These are phyloP conservation scores for Myiozetetes cayanensis DNA, from an alignment of 2,113 vertebrate species.

Conservation along the genomic window DNA sequence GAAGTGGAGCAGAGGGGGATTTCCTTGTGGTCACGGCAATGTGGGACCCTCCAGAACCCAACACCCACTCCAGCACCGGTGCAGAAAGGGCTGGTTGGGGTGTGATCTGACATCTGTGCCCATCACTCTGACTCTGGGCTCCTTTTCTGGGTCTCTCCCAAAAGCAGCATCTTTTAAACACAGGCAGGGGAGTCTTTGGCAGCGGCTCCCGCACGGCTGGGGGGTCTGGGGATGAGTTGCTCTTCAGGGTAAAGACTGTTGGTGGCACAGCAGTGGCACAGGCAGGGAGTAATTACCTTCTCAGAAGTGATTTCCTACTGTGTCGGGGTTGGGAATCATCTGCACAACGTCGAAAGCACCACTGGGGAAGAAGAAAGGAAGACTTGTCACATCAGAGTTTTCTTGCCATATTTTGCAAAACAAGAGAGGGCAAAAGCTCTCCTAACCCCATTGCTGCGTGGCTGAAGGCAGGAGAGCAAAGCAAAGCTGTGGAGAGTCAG, in stretches of 20 bases:
- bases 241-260: neutral
- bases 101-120: neutral
- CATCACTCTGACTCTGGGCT: fast-evolving
- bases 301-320: neutral
- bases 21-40: fast-evolving
- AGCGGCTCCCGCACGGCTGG: fast-evolving
- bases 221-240: neutral
- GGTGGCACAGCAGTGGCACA: neutral
- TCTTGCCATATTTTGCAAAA: neutral
- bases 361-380: neutral
- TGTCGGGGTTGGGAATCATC: neutral
- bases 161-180: fast-evolving
- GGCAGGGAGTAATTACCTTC: neutral
- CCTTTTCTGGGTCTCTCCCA: neutral
- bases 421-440: neutral
- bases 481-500: fast-evolving
- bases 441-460: neutral
- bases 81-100: neutral
- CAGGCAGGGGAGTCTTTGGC: fast-evolving
- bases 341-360: neutral
- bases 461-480: neutral
- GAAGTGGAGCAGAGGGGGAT: neutral
- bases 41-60: fast-evolving
- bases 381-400: neutral
- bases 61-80: fast-evolving